Evolutionary conservation across 2,113 vertebrate species (phyloP).

Genomic region (Egretta garzetta): DNA sequence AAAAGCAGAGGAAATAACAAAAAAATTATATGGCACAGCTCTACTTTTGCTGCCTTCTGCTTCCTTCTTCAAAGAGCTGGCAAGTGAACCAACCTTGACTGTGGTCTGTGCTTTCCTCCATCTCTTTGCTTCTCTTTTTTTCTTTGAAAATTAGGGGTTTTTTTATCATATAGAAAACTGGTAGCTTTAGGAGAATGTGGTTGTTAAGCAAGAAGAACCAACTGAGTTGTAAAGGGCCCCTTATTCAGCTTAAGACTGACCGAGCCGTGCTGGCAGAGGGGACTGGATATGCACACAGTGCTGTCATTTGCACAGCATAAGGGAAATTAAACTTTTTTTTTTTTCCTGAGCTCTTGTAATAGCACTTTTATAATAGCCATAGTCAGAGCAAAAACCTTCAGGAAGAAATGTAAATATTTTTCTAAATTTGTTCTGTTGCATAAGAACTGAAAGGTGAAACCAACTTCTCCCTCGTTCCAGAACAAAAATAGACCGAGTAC

Average conservation of each 20-base stretch:
- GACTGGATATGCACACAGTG: background rate
- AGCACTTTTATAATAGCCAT: background rate
- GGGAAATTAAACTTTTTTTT: background rate
- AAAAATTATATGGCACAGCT: background rate
- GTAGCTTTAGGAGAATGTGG: background rate
- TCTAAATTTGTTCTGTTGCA: background rate
- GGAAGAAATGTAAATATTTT: constrained; percentile 46
- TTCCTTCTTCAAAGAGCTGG: background rate
- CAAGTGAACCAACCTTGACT: background rate
- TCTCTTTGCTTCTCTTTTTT: background rate
- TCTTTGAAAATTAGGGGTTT: background rate
- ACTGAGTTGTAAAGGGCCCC: background rate
- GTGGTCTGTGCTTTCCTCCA: background rate
- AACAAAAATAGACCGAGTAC: constrained; percentile 2
- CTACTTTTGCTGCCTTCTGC: background rate
- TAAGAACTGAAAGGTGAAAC: constrained; percentile 26
- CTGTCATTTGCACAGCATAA: background rate
- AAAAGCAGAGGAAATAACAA: background rate
- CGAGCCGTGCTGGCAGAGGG: background rate
- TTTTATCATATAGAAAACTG: background rate
- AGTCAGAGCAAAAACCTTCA: constrained; percentile 5
- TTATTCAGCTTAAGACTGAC: background rate
- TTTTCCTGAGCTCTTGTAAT: background rate
- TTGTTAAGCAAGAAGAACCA: background rate
- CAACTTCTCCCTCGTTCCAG: background rate